Base-by-base conservation (phyloP, 1,140 invertebrate species). In the Hesperophylax magnus region DNA sequence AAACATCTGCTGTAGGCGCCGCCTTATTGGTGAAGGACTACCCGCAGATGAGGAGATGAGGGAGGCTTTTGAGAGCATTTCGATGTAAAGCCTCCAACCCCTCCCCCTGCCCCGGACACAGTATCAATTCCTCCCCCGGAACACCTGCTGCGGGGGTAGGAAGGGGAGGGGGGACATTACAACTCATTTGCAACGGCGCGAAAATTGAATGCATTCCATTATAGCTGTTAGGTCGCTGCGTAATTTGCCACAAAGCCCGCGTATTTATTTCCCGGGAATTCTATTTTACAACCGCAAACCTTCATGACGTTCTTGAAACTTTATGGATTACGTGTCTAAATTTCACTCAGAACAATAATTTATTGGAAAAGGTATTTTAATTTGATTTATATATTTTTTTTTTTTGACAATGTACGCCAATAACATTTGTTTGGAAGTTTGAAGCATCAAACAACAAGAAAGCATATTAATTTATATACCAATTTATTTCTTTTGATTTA, bases 31-130 rank as follows among this genome's bases (percentile, higher is more conserved):
- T 31, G 69, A 58, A 52, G 27, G 31, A 34, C 52, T 61, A 22
- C 75, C 27, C 31, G 39, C 20, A 60, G 53, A n/a, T 24, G 77
- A 9, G 52, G 67, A 54, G 18, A 15, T 27, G 61, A 22, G 58
- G 67, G 58, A 65, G 79, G 56, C 58, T 75, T 79, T 72, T 83
- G 82, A 83, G 82, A 83, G 82, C 79, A 80, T 83, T 83, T 83
- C 82, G 81, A 81, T 83, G 82, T 83, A 83, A 83, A 81, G 76
- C 82, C 79, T 58, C 79, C 17, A 69, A 65, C 69, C 75, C 27
- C 39, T 22, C 63, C 53, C 22, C 81, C 67, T 61, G 24, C 31
- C 24, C 39, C 58, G 20, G 65, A 11, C 39, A 47, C 11, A 76
- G 71, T 78, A 69, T 72, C 77, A 67, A 65, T 61, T 77, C 63